Conservation (phyloP, 2,797 vertebrate species). For the Lepus townsendii region DNA sequence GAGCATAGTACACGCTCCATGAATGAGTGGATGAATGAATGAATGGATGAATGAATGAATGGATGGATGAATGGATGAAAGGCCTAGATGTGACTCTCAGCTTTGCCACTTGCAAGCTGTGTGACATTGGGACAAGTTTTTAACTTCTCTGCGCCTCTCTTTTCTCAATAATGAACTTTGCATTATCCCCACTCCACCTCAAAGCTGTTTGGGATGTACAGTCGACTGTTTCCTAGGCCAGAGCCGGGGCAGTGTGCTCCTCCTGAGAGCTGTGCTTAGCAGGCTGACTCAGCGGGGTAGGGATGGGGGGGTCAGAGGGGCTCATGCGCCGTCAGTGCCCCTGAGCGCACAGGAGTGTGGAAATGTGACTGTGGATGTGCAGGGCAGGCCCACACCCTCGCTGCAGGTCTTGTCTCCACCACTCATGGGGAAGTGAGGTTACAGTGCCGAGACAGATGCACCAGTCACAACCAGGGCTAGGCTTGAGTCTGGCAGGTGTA, state of each 20-base stretch:
- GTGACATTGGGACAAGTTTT: not conserved
- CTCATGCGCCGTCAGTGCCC: rapidly evolving
- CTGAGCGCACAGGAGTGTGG: not conserved
- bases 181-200: not conserved
- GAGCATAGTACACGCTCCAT: not conserved
- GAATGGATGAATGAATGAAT: not conserved
- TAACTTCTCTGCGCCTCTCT: slow-evolving; percentile 57
- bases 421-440: not conserved
- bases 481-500: not conserved
- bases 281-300: not conserved
- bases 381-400: not conserved
- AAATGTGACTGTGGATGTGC: not conserved
- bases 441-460: not conserved
- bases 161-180: slow-evolving; percentile 44
- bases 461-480: not conserved
- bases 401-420: not conserved
- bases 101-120: slow-evolving; percentile 16
- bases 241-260: not conserved
- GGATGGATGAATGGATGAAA: not conserved
- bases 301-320: too few species aligned
- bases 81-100: not conserved
- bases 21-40: not conserved
- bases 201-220: not conserved
- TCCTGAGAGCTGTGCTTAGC: not conserved
- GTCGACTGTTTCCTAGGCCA: not conserved